These are phyloP conservation scores for Coreoperca whiteheadi DNA, from an alignment of 2,113 vertebrate genomes.

Conservation along the genomic window DNA sequence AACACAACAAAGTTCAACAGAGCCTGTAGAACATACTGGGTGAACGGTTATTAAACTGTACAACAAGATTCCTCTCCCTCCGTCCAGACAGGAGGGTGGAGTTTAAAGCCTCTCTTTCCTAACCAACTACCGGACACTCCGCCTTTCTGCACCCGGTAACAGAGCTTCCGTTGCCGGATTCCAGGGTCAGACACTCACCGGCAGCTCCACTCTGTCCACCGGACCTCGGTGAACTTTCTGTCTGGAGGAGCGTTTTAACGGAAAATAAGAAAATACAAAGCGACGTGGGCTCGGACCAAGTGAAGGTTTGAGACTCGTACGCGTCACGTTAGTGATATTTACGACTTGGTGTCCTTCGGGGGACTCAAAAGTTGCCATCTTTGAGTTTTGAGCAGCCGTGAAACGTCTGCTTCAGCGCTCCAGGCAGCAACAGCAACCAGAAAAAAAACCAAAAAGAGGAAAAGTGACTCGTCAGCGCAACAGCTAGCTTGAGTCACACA, in stretches of 20 bases:
- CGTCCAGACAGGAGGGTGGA: constrained; percentile 61
- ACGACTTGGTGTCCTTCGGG: constrained; percentile 5
- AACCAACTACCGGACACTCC: constrained; percentile 75
- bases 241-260: neutral
- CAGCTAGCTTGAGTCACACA: constrained; percentile 42
- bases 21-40: neutral
- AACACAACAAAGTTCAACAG: neutral
- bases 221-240: neutral
- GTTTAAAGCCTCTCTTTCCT: constrained; percentile 46
- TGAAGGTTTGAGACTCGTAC: neutral
- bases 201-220: neutral
- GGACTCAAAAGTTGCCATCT: constrained; percentile 22
- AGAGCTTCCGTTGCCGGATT: constrained; percentile 70
- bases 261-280: neutral
- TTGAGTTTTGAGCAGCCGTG: constrained; percentile 19
- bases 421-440: too few relatives aligned
- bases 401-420: neutral
- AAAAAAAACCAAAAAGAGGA: neutral
- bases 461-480: constrained; percentile 64
- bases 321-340: constrained; percentile 22
- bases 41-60: neutral
- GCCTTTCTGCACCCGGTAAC: constrained; percentile 63
- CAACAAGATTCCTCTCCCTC: neutral
- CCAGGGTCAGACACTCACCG: constrained; percentile 31
- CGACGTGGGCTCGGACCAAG: neutral